A percentile compares a stretch with the other conserved stretches of the same genome.
These are phyloP conservation scores for Torymus tubicola DNA, from an alignment of 2,888 invertebrate species.

Conservation along the genomic window DNA sequence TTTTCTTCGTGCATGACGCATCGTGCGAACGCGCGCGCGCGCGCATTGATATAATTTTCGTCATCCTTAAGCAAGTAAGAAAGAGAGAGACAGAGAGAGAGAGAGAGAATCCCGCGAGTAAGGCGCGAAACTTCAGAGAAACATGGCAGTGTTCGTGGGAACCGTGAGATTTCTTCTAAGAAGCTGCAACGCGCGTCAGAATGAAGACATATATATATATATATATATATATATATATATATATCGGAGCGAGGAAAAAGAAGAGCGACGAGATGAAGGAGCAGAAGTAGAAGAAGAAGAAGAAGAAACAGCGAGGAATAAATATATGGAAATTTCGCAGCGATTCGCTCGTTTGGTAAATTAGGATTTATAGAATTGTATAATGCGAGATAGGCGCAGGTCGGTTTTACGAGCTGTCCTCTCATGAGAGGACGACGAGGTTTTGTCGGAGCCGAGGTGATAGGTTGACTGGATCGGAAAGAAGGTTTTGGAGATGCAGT, in stretches of 20 bases:
- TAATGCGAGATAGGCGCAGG: too few species aligned
- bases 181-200: constrained; percentile 42
- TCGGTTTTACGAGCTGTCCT: too few species aligned
- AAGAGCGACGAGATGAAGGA: constrained; percentile 1
- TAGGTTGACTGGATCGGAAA: too few species aligned
- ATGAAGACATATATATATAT: constrained; percentile 46
- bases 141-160: constrained; percentile 62
- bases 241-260: constrained; percentile 3
- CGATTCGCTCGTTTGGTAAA: constrained; percentile 18
- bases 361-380: constrained; percentile 40
- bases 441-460: too few species aligned
- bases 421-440: too few species aligned
- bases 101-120: neutral
- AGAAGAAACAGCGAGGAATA: neutral
- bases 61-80: neutral
- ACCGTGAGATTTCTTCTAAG: constrained; percentile 67
- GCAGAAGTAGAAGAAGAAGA: too few species aligned
- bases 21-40: constrained; percentile 23
- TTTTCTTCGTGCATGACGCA: constrained; percentile 24
- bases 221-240: too few species aligned
- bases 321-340: constrained; percentile 45
- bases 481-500: too few species aligned
- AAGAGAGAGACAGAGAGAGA: too few species aligned
- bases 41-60: constrained; percentile 29
- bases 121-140: constrained; percentile 67